Percentiles rank a stretch among this genome's conserved stretches.
phyloP scores from a whole-genome alignment of 2,888 invertebrate species.

The Caenorhabditis sp. region DNA sequence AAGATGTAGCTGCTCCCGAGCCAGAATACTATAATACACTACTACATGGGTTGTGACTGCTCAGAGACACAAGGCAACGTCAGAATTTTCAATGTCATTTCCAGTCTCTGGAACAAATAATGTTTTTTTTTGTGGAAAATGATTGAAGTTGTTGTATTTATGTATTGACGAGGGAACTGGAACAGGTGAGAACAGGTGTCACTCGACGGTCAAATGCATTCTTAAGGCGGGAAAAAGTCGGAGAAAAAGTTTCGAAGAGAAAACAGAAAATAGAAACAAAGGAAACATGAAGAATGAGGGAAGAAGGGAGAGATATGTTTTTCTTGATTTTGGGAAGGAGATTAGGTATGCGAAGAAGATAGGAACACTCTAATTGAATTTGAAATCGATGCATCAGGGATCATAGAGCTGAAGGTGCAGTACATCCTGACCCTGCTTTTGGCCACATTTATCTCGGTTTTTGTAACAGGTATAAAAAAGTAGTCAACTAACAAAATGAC shows the following conservation, averaged over 20 bases:
- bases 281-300: not conserved
- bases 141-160: slow-evolving; percentile 3
- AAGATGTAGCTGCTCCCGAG: not conserved
- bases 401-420: too few relatives aligned
- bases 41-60: not conserved
- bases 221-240: slow-evolving; percentile 14
- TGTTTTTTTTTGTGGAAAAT: not conserved
- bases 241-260: slow-evolving; percentile 8
- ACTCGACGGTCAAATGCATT: slow-evolving; percentile 20
- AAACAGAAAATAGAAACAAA: not conserved
- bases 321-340: not conserved
- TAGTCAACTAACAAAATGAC: too few relatives aligned
- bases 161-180: slow-evolving; percentile 7
- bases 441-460: too few relatives aligned
- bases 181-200: slow-evolving; percentile 17
- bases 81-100: slow-evolving; percentile 31
- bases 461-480: too few relatives aligned
- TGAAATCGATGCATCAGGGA: too few relatives aligned
- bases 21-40: slow-evolving; percentile 16
- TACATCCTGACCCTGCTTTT: too few relatives aligned
- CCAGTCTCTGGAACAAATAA: slow-evolving; percentile 12
- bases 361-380: not conserved
- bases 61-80: not conserved
- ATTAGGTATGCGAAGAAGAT: not conserved
- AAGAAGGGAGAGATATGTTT: not conserved